Conservation (phyloP, 2,797 vertebrate species). For the Helarctos malayanus region DNA sequence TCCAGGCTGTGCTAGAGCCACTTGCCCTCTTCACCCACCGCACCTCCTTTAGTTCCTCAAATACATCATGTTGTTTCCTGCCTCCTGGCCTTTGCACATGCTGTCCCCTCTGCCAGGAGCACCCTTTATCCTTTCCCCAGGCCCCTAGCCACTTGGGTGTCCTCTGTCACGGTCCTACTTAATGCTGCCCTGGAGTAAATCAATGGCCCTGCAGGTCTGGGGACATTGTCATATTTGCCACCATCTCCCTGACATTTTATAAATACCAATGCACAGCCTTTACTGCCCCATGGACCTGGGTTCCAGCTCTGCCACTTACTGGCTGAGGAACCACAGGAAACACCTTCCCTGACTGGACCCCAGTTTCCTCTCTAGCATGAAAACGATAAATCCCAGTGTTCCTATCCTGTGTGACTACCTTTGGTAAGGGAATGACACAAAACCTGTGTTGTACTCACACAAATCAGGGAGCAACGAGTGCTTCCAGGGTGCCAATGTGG, state of each 20-base stretch:
- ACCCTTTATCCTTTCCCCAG: not conserved
- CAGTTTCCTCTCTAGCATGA: not conserved
- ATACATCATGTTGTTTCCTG: not conserved
- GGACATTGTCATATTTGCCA: not conserved
- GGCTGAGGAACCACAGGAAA: not conserved
- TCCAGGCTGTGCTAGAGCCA: not conserved
- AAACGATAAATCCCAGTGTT: not conserved
- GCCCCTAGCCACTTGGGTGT: not conserved
- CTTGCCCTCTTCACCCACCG: not conserved
- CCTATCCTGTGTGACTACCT: not conserved
- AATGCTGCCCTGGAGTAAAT: not conserved
- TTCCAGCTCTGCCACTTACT: not conserved
- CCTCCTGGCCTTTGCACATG: not conserved
- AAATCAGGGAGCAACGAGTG: fast-evolving
- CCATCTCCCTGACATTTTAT: not conserved
- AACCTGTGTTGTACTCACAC: not conserved
- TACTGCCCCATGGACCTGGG: not conserved
- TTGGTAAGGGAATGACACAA: not conserved
- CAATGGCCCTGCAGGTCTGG: not conserved
- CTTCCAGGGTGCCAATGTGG: not conserved
- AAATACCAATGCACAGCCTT: not conserved
- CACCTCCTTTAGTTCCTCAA: not conserved
- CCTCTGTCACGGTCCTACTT: not conserved
- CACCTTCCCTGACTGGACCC: not conserved
- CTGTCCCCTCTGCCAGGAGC: not conserved